These are phyloP conservation scores for Brachirus orientalis DNA, from an alignment of 2,113 vertebrate genomes.

Conservation along the genomic window DNA sequence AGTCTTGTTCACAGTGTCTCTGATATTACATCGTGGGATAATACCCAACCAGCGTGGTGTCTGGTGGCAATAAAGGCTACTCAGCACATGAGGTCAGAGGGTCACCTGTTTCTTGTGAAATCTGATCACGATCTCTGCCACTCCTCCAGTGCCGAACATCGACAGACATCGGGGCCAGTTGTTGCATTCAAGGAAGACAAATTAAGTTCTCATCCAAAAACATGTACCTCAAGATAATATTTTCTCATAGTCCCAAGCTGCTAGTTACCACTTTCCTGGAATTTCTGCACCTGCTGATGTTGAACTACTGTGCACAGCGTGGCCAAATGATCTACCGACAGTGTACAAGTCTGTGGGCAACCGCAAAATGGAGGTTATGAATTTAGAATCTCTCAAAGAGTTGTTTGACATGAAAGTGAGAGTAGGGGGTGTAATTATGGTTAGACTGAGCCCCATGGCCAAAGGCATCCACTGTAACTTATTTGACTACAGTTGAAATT, in stretches of 20 bases:
- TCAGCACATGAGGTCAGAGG: conserved; percentile 36
- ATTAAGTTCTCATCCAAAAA: conserved; percentile 28
- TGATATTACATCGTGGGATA: conserved; percentile 47
- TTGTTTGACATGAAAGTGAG: conserved; percentile 67
- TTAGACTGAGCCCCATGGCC: conserved; percentile 61
- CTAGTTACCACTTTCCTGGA: conserved; percentile 16
- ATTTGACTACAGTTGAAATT: conserved; percentile 75
- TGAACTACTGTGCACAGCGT: conserved; percentile 9
- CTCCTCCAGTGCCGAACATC: conserved; percentile 15
- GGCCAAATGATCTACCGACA: conserved; percentile 38
- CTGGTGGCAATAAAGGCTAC: conserved; percentile 33
- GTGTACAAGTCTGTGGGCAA: conserved; percentile 39
- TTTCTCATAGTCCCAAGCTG: conserved; percentile 23
- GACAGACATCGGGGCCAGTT: conserved; percentile 21
- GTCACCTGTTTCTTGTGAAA: conserved; percentile 62
- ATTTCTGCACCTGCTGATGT: conserved; percentile 23
- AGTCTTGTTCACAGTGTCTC: conserved; percentile 48
- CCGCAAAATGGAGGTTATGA: conserved; percentile 52
- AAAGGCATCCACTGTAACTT: conserved; percentile 63
- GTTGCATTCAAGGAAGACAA: conserved; percentile 14
- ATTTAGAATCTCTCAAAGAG: conserved; percentile 68
- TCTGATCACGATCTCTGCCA: conserved; percentile 35
- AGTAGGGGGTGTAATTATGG: conserved; percentile 49
- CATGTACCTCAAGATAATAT: conserved; percentile 12
- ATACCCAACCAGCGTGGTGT: conserved; percentile 35